phyloP scores from a whole-genome alignment of 23 tunicate genomes.

The Halocynthia roretzi region DNA sequence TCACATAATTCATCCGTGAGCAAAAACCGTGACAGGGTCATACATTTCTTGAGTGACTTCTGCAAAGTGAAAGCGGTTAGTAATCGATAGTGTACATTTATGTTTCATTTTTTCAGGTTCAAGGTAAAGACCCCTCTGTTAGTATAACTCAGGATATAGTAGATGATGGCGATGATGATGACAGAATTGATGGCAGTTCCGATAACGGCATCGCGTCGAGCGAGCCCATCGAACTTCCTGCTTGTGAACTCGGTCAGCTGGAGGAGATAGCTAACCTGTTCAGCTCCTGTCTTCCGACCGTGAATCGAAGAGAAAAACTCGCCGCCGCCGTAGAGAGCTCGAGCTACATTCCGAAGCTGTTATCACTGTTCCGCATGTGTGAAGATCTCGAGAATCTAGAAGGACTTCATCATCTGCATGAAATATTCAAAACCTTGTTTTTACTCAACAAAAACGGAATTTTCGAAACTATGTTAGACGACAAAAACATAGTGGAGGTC shows the following conservation, averaged over 20 bases:
- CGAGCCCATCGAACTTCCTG: constrained; percentile 74
- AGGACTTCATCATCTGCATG: constrained; percentile 62
- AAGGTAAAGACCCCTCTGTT: constrained; percentile 96
- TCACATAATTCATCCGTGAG: no score
- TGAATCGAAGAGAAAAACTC: constrained; percentile 73
- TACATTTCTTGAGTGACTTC: background rate
- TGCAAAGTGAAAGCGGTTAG: background rate
- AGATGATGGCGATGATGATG: constrained; percentile 81
- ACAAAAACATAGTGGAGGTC: constrained; percentile 62
- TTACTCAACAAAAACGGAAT: constrained; percentile 67
- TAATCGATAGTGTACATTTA: background rate
- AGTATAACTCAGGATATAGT: constrained; percentile 82
- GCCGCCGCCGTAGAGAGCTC: constrained; percentile 77
- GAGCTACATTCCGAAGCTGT: constrained; percentile 79
- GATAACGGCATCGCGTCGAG: constrained; percentile 40
- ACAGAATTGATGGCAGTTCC: constrained; percentile 28
- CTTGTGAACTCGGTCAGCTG: constrained; percentile 68
- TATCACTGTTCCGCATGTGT: constrained; percentile 51
- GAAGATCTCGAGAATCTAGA: constrained; percentile 82
- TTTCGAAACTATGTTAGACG: constrained; percentile 73
- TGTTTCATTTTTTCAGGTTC: constrained; percentile 43
- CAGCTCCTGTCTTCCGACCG: constrained; percentile 42
- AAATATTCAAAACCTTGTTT: constrained; percentile 67
- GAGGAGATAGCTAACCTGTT: constrained; percentile 75
- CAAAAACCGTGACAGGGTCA: no score